phyloP scores from a whole-genome alignment of 2,888 invertebrate species.

The Hemistola chrysoprasaria region DNA sequence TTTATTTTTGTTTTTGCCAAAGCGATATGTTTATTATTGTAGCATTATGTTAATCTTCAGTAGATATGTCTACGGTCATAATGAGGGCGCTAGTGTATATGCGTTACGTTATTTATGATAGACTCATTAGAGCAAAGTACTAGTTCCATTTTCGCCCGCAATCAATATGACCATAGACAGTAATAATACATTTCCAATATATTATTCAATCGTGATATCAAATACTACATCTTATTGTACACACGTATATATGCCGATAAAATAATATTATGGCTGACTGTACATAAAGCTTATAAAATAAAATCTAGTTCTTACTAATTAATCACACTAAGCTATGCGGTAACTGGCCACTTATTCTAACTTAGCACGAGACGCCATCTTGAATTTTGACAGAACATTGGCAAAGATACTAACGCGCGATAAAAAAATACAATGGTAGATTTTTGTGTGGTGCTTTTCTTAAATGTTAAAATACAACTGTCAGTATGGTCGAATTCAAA shows the following conservation, averaged over 20 bases:
- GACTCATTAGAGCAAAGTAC: no score
- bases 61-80: conserved; percentile 59
- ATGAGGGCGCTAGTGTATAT: no score
- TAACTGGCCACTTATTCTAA: conserved; percentile 59
- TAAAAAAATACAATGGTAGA: no score
- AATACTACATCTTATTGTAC: conserved; percentile 75
- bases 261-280: conserved; percentile 73
- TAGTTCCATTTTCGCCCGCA: no score
- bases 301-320: conserved; percentile 70
- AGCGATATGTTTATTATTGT: conserved; percentile 81
- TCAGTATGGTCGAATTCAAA: no score
- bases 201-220: conserved; percentile 68
- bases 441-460: no score
- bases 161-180: no score
- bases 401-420: no score
- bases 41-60: conserved; percentile 71
- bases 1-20: conserved; percentile 57
- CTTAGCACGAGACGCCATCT: conserved; percentile 35
- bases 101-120: no score
- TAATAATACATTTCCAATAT: conserved; percentile 41
- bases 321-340: conserved; percentile 73
- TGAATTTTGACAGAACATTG: no score
- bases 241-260: conserved; percentile 68
- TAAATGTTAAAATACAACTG: no score
- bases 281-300: conserved; percentile 79